Percentiles rank a stretch among this genome's conserved stretches.
phyloP scores from a whole-genome alignment of 2,797 vertebrate genomes.

The Uromys caudimaculatus region DNA sequence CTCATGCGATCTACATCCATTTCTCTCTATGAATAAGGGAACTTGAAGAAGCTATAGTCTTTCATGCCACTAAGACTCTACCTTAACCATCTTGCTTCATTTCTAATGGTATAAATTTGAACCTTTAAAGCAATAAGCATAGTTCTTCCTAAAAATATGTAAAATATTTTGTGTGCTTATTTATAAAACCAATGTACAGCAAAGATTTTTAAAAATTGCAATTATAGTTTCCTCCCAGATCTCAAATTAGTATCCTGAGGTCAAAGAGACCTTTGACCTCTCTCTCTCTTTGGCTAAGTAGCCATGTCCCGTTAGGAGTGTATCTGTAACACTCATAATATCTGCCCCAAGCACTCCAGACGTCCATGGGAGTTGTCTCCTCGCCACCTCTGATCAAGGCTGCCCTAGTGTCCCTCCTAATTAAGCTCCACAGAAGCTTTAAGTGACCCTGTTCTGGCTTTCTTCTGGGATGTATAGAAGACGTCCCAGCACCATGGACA shows the following conservation, averaged over 20 bases:
- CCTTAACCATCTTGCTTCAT: slow-evolving; percentile 17
- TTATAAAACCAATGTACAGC: neutral
- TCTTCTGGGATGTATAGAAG: neutral
- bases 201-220: neutral
- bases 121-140: neutral
- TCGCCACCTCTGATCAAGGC: neutral
- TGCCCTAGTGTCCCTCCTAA: neutral
- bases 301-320: neutral
- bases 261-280: neutral
- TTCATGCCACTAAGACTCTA: slow-evolving; percentile 6
- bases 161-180: neutral
- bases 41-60: slow-evolving; percentile 3
- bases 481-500: neutral
- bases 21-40: slow-evolving; percentile 23
- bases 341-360: neutral
- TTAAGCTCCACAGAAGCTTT: neutral
- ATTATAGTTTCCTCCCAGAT: neutral
- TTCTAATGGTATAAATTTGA: neutral
- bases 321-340: neutral
- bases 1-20: neutral
- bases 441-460: neutral
- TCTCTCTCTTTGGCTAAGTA: neutral
- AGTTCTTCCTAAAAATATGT: slow-evolving; percentile 32
- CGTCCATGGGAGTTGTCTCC: neutral
- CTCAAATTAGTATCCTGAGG: neutral